phyloP scores from a whole-genome alignment of 1,140 invertebrate genomes.

The Euwallacea similis region DNA sequence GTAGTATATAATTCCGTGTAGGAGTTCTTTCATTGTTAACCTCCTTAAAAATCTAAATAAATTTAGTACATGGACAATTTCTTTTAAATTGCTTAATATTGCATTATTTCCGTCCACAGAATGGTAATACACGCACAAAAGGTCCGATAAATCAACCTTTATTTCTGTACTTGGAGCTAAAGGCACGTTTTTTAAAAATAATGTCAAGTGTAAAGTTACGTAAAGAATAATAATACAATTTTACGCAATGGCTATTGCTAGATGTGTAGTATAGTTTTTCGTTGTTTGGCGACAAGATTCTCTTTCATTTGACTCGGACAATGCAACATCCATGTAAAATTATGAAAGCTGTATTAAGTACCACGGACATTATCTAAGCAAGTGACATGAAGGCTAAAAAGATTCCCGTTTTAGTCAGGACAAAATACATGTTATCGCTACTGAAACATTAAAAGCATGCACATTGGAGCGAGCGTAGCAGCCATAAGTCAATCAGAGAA shows the following conservation, averaged over 20 bases:
- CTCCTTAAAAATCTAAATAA: slow-evolving; percentile 24
- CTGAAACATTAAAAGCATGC: too few relatives aligned
- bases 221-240: slow-evolving; percentile 12
- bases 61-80: slow-evolving; percentile 30
- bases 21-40: slow-evolving; percentile 26
- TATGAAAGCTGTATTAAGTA: too few relatives aligned
- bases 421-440: too few relatives aligned
- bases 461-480: too few relatives aligned
- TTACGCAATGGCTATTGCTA: slow-evolving; percentile 13
- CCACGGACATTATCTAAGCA: too few relatives aligned
- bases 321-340: too few relatives aligned
- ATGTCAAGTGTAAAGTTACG: slow-evolving; percentile 29
- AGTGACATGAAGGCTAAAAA: too few relatives aligned
- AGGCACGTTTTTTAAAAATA: slow-evolving; percentile 25
- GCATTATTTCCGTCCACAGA: slow-evolving; percentile 29
- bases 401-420: too few relatives aligned
- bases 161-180: slow-evolving; percentile 14
- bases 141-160: slow-evolving; percentile 30
- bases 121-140: slow-evolving; percentile 16
- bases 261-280: slow-evolving; percentile 11
- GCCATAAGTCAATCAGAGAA: too few relatives aligned
- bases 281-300: too few relatives aligned
- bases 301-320: too few relatives aligned
- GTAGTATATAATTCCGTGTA: slow-evolving; percentile 10
- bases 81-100: slow-evolving; percentile 29